Evolutionary conservation across 2,113 vertebrate genomes (phyloP).

Genomic region (Antigone vipio): DNA sequence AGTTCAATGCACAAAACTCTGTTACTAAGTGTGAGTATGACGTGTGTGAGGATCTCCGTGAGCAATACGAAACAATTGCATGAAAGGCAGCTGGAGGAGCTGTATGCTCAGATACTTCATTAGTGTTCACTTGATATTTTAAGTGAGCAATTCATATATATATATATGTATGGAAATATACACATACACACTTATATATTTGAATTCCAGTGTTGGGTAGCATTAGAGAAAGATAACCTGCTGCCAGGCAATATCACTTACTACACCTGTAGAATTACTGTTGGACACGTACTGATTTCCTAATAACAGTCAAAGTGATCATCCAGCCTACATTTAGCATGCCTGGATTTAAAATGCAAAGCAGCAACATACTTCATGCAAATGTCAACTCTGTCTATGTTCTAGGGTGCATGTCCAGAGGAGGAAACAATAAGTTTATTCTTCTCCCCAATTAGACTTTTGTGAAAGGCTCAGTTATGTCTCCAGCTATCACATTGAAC

Average conservation of each 20-base stretch:
- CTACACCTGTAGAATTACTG: background rate
- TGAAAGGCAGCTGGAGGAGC: background rate
- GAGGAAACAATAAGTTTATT: conserved; percentile 64
- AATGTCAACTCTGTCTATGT: conserved; percentile 30
- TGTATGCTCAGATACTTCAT: background rate
- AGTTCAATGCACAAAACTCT: background rate
- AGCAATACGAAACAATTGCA: background rate
- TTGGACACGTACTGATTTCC: background rate
- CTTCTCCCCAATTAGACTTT: conserved; percentile 52
- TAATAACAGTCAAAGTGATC: background rate
- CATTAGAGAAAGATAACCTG: background rate
- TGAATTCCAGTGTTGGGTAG: background rate
- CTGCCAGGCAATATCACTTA: background rate
- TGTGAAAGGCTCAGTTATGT: conserved; percentile 30
- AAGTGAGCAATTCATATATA: background rate
- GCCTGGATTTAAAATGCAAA: conserved; percentile 52
- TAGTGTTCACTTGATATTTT: background rate
- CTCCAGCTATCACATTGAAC: background rate
- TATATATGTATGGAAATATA: background rate
- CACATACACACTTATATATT: background rate
- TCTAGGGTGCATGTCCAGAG: conserved; percentile 22
- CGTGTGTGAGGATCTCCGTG: background rate
- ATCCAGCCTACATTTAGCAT: background rate
- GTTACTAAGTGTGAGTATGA: background rate
- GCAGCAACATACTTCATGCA: conserved; percentile 31